Conservation (phyloP, 2,888 invertebrate genomes). For the Philereme transversata region DNA sequence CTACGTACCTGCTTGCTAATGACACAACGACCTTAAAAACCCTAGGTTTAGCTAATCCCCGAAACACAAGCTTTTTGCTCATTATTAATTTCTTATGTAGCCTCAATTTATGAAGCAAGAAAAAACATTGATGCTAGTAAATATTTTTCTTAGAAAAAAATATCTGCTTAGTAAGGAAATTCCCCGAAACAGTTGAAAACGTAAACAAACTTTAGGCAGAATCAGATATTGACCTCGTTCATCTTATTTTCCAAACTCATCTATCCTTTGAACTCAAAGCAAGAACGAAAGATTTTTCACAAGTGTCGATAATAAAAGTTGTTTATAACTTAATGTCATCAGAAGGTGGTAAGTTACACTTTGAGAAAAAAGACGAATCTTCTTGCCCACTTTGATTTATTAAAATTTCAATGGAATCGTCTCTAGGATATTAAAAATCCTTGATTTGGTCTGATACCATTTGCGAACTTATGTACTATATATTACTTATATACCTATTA, state of each 20-base stretch:
- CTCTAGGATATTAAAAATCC: conserved; percentile 34
- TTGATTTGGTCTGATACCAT: conserved; percentile 27
- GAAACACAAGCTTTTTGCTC: background rate
- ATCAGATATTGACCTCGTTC: conserved; percentile 20
- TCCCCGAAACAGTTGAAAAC: conserved; percentile 8
- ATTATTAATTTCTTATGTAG: too few relatives aligned
- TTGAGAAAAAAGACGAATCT: conserved; percentile 23
- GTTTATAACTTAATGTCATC: conserved; percentile 1
- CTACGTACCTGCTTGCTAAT: background rate
- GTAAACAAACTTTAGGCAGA: conserved; percentile 5
- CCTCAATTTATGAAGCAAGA: background rate
- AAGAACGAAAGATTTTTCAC: conserved; percentile 19
- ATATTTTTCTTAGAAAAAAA: background rate
- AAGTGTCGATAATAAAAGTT: conserved; percentile 13
- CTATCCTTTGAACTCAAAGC: conserved; percentile 11
- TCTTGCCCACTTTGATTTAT: conserved; percentile 33
- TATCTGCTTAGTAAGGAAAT: conserved; percentile 8
- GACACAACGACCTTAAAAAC: background rate
- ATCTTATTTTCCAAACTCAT: conserved; percentile 12
- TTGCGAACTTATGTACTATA: too few relatives aligned
- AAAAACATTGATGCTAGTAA: conserved; percentile 1
- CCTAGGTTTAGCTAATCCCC: background rate
- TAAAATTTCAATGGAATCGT: conserved; percentile 36
- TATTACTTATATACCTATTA: too few relatives aligned
- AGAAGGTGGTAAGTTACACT: conserved; percentile 14